A percentile compares a stretch with the other conserved stretches of the same genome.
Evolutionary conservation across 2,113 vertebrate genomes (phyloP).

Genomic region (Phoxinus phoxinus): DNA sequence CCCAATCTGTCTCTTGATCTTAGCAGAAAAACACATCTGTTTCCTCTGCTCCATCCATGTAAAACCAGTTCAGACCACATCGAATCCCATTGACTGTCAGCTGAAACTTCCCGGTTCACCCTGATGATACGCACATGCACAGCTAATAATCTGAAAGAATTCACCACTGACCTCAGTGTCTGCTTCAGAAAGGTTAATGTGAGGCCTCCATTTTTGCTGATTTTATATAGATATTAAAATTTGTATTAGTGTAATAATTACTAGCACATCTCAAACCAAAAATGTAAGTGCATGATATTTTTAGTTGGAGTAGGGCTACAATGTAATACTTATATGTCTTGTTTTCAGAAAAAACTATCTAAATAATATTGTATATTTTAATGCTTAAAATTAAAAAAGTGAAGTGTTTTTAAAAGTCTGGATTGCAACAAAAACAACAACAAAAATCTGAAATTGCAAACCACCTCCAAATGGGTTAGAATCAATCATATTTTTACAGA

Average conservation of each 20-base stretch:
- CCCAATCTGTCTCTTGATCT: constrained; percentile 48
- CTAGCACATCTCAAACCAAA: neutral
- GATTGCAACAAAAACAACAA: too few species aligned
- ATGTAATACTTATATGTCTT: neutral
- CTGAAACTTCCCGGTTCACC: constrained; percentile 3
- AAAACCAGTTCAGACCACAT: constrained; percentile 13
- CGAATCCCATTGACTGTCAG: constrained; percentile 32
- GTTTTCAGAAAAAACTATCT: too few species aligned
- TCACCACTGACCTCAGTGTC: constrained; percentile 8
- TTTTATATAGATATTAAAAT: neutral
- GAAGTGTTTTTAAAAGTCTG: too few species aligned
- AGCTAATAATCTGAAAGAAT: constrained; percentile 28
- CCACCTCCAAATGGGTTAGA: too few species aligned
- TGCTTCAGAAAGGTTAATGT: constrained; percentile 38
- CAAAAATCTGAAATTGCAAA: too few species aligned
- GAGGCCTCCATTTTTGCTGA: neutral
- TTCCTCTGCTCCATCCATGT: constrained; percentile 31
- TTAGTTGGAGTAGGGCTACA: neutral
- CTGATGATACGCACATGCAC: constrained; percentile 3
- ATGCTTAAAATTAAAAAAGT: neutral
- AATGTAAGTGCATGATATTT: neutral
- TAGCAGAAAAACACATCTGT: constrained; percentile 53
- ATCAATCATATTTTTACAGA: too few species aligned
- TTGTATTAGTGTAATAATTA: neutral
- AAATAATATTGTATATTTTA: neutral